Conservation (phyloP, 2,113 vertebrate genomes). For the Dromiciops gliroides region DNA sequence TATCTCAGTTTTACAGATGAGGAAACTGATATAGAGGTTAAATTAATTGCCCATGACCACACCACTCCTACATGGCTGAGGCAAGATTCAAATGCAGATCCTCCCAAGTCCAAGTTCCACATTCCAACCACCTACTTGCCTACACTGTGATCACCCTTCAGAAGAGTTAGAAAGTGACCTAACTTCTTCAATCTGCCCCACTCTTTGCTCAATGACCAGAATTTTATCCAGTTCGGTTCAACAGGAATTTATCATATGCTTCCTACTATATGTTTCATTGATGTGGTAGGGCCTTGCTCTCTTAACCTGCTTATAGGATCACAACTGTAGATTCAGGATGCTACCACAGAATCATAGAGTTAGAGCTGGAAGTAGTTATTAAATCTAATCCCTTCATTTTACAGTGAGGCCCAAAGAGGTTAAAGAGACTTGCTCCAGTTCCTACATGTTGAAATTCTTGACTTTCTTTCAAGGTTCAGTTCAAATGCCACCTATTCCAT, state of each 20-base stretch:
- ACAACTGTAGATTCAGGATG: background rate
- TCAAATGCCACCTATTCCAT: background rate
- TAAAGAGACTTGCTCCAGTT: background rate
- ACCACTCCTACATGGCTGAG: background rate
- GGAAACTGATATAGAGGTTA: background rate
- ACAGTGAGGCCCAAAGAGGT: background rate
- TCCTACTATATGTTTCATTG: background rate
- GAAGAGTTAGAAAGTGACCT: background rate
- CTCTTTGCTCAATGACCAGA: background rate
- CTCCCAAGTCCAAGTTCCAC: background rate
- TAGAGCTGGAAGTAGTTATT: background rate
- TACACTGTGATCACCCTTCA: background rate
- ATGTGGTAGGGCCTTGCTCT: background rate
- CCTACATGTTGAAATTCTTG: background rate
- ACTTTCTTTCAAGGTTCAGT: background rate
- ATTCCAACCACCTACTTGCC: background rate
- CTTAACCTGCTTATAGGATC: background rate
- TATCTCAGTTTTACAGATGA: background rate
- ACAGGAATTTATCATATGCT: background rate
- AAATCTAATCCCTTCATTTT: background rate
- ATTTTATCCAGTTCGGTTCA: background rate
- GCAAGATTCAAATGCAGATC: background rate
- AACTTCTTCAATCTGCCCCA: background rate
- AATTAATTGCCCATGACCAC: background rate
- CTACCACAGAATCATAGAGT: background rate